Percentiles rank a stretch among this genome's conserved stretches.
Evolutionary conservation across 2,797 vertebrate genomes (phyloP).

Genomic region (Falco peregrinus): DNA sequence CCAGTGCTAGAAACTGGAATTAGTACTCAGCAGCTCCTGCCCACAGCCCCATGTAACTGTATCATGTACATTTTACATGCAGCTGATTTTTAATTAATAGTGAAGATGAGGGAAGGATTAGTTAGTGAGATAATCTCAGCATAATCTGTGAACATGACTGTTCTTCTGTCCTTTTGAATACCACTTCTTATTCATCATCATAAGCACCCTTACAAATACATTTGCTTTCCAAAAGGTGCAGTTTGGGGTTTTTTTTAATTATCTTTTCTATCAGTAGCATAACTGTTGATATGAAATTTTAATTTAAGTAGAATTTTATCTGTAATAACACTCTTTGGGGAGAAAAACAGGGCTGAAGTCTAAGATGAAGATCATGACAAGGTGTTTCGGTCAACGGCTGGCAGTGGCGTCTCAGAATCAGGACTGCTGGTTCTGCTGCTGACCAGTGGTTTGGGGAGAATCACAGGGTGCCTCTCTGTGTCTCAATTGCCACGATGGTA

Average conservation of each 20-base stretch:
- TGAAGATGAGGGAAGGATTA: not conserved
- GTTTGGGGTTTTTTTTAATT: not conserved
- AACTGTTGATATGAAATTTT: not conserved
- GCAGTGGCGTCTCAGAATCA: not conserved
- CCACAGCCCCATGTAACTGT: not conserved
- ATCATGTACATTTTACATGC: not conserved
- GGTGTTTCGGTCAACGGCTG: not conserved
- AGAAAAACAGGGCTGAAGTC: not conserved
- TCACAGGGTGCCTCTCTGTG: not conserved
- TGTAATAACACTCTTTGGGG: rapidly evolving
- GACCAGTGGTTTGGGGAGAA: not conserved
- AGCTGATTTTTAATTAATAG: not conserved
- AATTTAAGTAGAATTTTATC: not conserved
- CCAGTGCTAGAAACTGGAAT: not conserved
- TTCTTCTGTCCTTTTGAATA: not conserved
- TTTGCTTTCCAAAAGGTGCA: not conserved
- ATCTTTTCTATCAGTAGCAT: not conserved
- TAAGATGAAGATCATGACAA: not conserved
- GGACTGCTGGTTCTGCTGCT: not conserved
- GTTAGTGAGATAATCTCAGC: not conserved
- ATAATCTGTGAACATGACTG: not conserved
- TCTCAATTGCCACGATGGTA: not conserved
- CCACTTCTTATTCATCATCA: not conserved
- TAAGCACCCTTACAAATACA: not conserved
- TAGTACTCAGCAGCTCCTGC: not conserved